phyloP scores from a whole-genome alignment of 2,113 vertebrate species.

The Isurus oxyrinchus region DNA sequence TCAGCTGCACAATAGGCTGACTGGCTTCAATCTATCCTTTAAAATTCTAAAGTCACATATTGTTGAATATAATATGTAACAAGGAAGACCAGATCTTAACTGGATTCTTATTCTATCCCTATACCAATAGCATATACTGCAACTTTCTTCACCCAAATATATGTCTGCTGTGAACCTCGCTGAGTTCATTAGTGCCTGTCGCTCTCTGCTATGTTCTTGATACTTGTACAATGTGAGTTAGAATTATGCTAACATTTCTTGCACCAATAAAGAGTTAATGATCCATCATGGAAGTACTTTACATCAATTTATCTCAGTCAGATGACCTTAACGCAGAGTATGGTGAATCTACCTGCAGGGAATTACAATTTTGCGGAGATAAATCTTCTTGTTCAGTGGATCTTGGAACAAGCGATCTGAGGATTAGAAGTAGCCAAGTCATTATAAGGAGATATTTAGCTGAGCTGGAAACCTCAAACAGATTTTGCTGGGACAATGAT shows the following conservation, averaged over 20 bases:
- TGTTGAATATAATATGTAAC: not conserved
- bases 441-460: not conserved
- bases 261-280: conserved; percentile 15
- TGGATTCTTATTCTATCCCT: not conserved
- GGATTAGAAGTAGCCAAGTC: not conserved
- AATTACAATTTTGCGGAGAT: not conserved
- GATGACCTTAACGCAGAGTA: not conserved
- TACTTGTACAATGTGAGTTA: not conserved
- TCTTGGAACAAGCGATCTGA: not conserved
- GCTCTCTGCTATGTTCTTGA: not conserved
- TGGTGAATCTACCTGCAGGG: not conserved
- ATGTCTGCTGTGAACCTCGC: not conserved
- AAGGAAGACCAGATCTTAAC: not conserved
- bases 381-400: not conserved
- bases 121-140: not conserved
- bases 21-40: not conserved
- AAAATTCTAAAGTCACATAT: not conserved
- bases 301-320: not conserved
- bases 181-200: not conserved
- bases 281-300: not conserved
- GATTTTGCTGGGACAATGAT: not conserved
- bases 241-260: conserved; percentile 29
- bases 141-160: not conserved
- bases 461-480: not conserved
- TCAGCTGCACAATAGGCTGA: not conserved